Evolutionary conservation across 2,113 vertebrate genomes (phyloP).

Genomic region (Rallus limicola): DNA sequence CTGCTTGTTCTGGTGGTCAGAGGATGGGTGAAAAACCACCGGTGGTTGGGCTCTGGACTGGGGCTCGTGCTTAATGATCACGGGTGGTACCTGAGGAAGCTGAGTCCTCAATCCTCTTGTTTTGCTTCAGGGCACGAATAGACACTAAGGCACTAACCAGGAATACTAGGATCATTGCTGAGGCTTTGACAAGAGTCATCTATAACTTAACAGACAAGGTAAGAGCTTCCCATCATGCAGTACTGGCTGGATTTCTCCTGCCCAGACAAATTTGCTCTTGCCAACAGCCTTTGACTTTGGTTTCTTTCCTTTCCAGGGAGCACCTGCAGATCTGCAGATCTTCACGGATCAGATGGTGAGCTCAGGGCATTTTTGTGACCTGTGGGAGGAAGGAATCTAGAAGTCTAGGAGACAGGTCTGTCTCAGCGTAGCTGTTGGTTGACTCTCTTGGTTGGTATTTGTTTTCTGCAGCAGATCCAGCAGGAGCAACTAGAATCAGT

Average conservation of each 20-base stretch:
- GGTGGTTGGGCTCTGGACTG: neutral
- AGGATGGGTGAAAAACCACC: neutral
- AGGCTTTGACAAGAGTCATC: slow-evolving; percentile 92
- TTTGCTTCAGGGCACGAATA: slow-evolving; percentile 83
- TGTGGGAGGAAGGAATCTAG: neutral
- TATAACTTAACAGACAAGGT: slow-evolving; percentile 99
- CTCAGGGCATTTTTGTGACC: neutral
- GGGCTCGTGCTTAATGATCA: accelerated
- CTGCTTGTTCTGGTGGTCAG: neutral
- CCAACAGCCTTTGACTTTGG: accelerated
- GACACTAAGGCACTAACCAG: slow-evolving; percentile 87
- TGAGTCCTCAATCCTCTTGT: neutral
- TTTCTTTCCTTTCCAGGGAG: slow-evolving; percentile 77
- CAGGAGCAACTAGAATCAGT: slow-evolving; percentile 92
- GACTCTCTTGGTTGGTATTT: neutral
- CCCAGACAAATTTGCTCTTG: neutral
- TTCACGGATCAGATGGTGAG: slow-evolving; percentile 98
- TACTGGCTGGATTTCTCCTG: neutral
- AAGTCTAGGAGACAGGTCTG: neutral
- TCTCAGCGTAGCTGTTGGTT: neutral
- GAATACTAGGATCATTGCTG: slow-evolving; percentile 93
- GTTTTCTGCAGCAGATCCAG: slow-evolving; percentile 86
- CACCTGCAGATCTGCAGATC: slow-evolving; percentile 90
- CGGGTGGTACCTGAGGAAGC: neutral
- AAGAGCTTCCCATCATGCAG: accelerated